phyloP scores from a whole-genome alignment of 30 jellyfish, hydroid and myxozoan species.

The Morbakka virulenta region DNA sequence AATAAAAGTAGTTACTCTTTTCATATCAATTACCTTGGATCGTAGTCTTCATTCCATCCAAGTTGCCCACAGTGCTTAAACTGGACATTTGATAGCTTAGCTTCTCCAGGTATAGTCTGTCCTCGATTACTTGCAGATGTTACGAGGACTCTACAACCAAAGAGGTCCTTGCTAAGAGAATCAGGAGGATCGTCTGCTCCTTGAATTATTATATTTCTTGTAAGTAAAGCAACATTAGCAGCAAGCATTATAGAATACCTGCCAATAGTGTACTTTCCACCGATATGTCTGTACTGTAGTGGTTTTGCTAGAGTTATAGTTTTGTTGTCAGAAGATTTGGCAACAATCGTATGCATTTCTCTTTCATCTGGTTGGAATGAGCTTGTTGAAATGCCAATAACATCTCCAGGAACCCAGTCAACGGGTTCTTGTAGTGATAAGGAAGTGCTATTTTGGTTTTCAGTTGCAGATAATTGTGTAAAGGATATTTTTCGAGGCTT shows the following conservation, averaged over 20 bases:
- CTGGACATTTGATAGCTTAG: constrained; percentile 71
- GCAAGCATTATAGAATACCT: constrained; percentile 51
- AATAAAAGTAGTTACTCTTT: too few relatives aligned
- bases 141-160: constrained; percentile 94
- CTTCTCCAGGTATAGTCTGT: constrained; percentile 60
- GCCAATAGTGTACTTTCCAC: constrained; percentile 50
- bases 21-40: constrained; percentile 97
- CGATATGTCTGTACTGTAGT: constrained; percentile 58
- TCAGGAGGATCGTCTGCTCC: constrained; percentile 89
- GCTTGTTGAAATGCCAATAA: constrained; percentile 71
- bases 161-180: constrained; percentile 57
- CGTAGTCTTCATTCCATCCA: constrained; percentile 93
- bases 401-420: constrained; percentile 89
- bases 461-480: constrained; percentile 66
- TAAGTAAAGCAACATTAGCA: constrained; percentile 85
- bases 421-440: constrained; percentile 46
- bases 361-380: constrained; percentile 77
- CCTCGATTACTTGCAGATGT: constrained; percentile 70
- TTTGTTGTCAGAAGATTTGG: constrained; percentile 34
- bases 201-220: constrained; percentile 75
- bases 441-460: constrained; percentile 21
- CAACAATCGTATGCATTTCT: constrained; percentile 63
- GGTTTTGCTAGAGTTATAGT: constrained; percentile 37
- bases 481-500: constrained; percentile 61
- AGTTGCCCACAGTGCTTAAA: constrained; percentile 86